These are phyloP conservation scores for Polia nebulosa DNA, from an alignment of 2,888 invertebrate genomes.

Conservation along the genomic window DNA sequence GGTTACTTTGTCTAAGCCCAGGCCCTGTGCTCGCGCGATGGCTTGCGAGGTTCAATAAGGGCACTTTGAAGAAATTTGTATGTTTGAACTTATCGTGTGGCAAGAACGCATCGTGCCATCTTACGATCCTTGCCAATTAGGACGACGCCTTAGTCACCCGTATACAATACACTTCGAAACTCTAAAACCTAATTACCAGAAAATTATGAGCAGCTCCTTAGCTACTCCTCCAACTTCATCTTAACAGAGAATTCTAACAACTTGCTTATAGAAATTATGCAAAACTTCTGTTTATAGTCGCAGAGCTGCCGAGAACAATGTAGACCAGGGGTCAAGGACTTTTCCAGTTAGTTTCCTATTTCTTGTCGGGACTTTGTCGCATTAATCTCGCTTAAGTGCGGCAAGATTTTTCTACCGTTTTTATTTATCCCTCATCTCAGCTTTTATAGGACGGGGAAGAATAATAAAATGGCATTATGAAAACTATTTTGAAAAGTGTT, in stretches of 20 bases:
- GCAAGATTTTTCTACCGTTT: slow-evolving; percentile 36
- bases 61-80: too few species aligned
- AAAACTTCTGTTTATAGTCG: slow-evolving; percentile 23
- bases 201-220: neutral
- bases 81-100: too few species aligned
- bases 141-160: neutral
- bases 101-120: too few species aligned
- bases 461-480: slow-evolving; percentile 16
- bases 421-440: slow-evolving; percentile 43
- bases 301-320: slow-evolving; percentile 25
- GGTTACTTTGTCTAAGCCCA: too few species aligned
- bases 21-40: too few species aligned
- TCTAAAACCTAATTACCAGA: slow-evolving; percentile 3
- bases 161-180: neutral
- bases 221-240: neutral
- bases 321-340: slow-evolving; percentile 42
- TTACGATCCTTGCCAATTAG: too few species aligned
- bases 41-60: too few species aligned
- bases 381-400: slow-evolving; percentile 43
- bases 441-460: slow-evolving; percentile 25
- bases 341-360: slow-evolving; percentile 49
- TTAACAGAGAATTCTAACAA: slow-evolving; percentile 14
- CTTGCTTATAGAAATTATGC: slow-evolving; percentile 18
- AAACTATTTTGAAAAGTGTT: neutral
- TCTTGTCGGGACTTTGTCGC: slow-evolving; percentile 39